Base-by-base conservation (phyloP, 2,113 vertebrate genomes). In the Periophthalmus modestus region DNA sequence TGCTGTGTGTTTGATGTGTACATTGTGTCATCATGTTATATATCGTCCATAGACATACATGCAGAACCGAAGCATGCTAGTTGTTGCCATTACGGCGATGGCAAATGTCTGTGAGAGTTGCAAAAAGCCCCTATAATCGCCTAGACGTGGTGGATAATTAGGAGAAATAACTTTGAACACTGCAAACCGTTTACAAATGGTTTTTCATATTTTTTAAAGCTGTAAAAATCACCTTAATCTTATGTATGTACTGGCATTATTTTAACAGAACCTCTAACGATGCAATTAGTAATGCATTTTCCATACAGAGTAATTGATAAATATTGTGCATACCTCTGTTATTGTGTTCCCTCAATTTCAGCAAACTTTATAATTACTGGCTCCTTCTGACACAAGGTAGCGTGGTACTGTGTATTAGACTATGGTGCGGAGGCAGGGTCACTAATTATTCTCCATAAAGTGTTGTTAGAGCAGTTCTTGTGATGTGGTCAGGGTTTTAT, bases 401-500 rank as follows among this genome's bases (percentile, higher is more conserved):
- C 18, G 9, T 11, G 4, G 62, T 13, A 36, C 61, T 34, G 16
- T 65, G 62, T 65, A 65, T 65, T 43, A 65, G 10, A 18, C 62
- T 2, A 18, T 39, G 9, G 33, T 34, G 33, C 7, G 7, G 62
- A 39, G 18, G 33, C 16, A 62, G 59, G 24, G 21, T 67, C 19
- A 47, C 39, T 46, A 46, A 43, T 28, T 10, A 66, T 61, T 2
- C 28, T 48, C 13, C 46, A 19, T 72, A 47, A 43, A 50, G 23
- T 71, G 39, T n/a, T 71, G 34, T 66, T 65, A 73, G 57, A 33
- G 59, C 71, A 21, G 9, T 50, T 68, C 19, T 28, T 67, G 28
- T 59, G 50, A 62, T 58, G 73, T 28, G 47, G 65, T 66, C 50
- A 1, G 47, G 4, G 11, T 36, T 78, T 73, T 79, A 74, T 12